Percentiles rank a stretch among this genome's conserved stretches.
Conservation (phyloP, 1,140 invertebrate genomes). For the Papilio glaucus region DNA sequence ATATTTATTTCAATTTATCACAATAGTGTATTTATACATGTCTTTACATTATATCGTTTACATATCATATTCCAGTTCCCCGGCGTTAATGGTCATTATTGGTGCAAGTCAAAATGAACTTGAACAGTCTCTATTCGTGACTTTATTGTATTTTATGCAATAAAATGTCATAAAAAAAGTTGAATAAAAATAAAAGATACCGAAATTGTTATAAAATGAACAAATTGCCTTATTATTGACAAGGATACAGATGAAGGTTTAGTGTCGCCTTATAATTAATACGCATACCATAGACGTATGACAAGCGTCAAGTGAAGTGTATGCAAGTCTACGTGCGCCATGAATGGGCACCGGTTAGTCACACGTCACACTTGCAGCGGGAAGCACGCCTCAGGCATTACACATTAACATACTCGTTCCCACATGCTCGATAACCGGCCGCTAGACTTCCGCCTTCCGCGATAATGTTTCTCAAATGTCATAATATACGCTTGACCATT, state of each 20-base stretch:
- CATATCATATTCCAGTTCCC: too few species aligned
- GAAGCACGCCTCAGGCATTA: slow-evolving; percentile 29
- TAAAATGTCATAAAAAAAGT: too few species aligned
- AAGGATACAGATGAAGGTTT: slow-evolving; percentile 17
- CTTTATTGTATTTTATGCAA: too few species aligned
- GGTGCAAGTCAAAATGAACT: not conserved
- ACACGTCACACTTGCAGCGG: slow-evolving; percentile 43
- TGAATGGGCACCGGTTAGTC: slow-evolving; percentile 43
- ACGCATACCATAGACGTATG: not conserved
- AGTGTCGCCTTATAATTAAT: not conserved
- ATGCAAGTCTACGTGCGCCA: slow-evolving; percentile 36
- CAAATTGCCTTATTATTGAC: not conserved
- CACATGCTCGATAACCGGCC: slow-evolving; percentile 37
- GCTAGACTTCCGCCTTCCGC: slow-evolving; percentile 26
- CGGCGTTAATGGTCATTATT: not conserved
- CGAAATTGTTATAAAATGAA: not conserved
- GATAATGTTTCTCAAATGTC: slow-evolving; percentile 37
- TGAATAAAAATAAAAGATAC: not conserved
- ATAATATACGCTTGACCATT: slow-evolving; percentile 15
- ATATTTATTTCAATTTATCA: too few species aligned
- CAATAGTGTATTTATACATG: too few species aligned
- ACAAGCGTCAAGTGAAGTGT: slow-evolving; percentile 8
- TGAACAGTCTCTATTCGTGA: too few species aligned
- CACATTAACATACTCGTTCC: slow-evolving; percentile 40
- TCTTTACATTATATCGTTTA: too few species aligned